A percentile compares a stretch with the other conserved stretches of the same genome.
These are phyloP conservation scores for Torymus aiolomorphi DNA, from an alignment of 2,888 invertebrate genomes.

Conservation along the genomic window DNA sequence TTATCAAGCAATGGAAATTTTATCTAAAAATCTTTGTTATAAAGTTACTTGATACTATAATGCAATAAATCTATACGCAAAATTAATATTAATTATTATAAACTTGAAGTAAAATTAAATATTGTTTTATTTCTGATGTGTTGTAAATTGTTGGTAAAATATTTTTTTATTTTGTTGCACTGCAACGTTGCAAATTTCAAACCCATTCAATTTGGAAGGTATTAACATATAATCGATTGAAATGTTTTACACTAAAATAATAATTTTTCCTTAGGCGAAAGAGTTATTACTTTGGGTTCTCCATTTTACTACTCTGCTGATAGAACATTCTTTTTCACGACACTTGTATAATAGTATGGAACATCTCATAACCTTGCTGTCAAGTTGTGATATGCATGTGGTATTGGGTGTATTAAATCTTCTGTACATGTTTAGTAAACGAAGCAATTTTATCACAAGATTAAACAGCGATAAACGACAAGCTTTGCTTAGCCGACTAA, in stretches of 20 bases:
- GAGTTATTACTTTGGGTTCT: conserved; percentile 85
- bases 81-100: too few relatives aligned
- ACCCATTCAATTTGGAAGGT: not conserved
- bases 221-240: not conserved
- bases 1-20: too few relatives aligned
- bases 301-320: conserved; percentile 88
- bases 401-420: conserved; percentile 90
- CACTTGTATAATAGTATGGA: conserved; percentile 93
- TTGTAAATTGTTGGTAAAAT: too few relatives aligned
- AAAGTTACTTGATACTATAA: too few relatives aligned
- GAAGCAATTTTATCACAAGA: conserved; percentile 90
- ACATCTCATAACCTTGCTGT: conserved; percentile 85
- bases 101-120: too few relatives aligned
- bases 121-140: too few relatives aligned
- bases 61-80: too few relatives aligned
- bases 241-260: conserved; percentile 3
- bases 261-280: conserved; percentile 79
- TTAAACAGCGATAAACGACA: conserved; percentile 84
- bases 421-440: conserved; percentile 91
- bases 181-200: too few relatives aligned
- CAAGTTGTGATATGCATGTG: conserved; percentile 88
- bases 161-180: too few relatives aligned
- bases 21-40: too few relatives aligned
- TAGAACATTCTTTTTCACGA: conserved; percentile 91
- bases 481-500: conserved; percentile 83